Base-by-base conservation (phyloP, 2,797 vertebrate genomes). In the Allochrocebus solatus region DNA sequence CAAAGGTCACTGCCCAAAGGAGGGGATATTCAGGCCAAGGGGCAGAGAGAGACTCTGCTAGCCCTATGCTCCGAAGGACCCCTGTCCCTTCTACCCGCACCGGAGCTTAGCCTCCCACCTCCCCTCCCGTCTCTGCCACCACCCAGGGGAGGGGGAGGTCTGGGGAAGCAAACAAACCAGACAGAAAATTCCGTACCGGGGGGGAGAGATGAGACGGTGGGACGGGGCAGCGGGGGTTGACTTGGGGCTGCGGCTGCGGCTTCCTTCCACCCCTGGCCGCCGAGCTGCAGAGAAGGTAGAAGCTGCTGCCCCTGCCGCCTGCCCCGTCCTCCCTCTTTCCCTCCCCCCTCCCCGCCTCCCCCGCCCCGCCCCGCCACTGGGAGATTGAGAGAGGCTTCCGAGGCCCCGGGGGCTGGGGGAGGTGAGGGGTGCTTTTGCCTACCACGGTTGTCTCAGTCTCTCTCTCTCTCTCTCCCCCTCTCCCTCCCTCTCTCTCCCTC, bases 161-260 rank as follows among this genome's bases (percentile, higher is more conserved):
- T 72, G 1, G 67, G 28, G 28, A 96, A 96, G 85, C 85, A 95
- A 97, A 98, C 19, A 59, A 97, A 97, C 7, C 78, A 98, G 97
- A 97, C 89, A 98, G 85, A 97, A 98, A 98, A 97, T 97, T 97
- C 74, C 91, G 28, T 98, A 97, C 97, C 95, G 85, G 41, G 88
- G 89, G 98, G 94, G 74, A 97, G 95, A 97, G 97, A 88, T 96
- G 93, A 98, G 93, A 96, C 74, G 88, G 91, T n/a, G 97, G 90
- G 97, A 97, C 93, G 11, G 92, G 94, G 39, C 28, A 96, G 96
- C 92, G 22, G 97, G 87, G 96, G 67, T 61, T 86, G 84, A 64
- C 89, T 55, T 91, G 95, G 93, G 93, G 83, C 80, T 88, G 90
- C 30, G 8, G 82, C 93, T 64, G 87, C 41, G 74, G 53, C 96